These are phyloP conservation scores for Melanargia galathea DNA, from an alignment of 2,888 invertebrate species.

Conservation along the genomic window DNA sequence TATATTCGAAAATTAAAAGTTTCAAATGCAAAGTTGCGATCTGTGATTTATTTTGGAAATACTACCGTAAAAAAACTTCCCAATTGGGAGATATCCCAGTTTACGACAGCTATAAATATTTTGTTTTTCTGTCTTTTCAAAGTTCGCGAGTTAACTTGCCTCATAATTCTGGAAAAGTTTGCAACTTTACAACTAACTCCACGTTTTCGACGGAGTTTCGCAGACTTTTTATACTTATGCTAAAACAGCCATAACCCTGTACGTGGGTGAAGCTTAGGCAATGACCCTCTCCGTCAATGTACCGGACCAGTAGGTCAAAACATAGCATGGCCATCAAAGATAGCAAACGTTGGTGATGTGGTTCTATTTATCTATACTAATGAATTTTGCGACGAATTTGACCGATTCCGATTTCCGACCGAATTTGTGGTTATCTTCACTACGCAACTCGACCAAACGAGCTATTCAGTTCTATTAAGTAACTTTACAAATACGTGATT, in stretches of 20 bases:
- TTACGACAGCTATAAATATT: constrained; percentile 43
- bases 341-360: background rate
- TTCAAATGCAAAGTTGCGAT: constrained; percentile 3
- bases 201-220: constrained; percentile 59
- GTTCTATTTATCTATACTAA: background rate
- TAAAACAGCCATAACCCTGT: too few relatives aligned
- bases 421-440: too few relatives aligned
- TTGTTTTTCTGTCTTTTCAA: constrained; percentile 52
- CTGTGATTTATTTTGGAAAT: constrained; percentile 18
- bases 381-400: too few relatives aligned
- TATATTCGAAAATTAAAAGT: background rate
- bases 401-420: too few relatives aligned
- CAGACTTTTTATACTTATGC: constrained; percentile 51
- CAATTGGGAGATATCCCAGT: constrained; percentile 38
- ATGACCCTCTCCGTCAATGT: background rate
- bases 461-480: too few relatives aligned
- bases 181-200: constrained; percentile 55
- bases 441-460: too few relatives aligned
- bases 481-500: too few relatives aligned
- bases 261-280: background rate
- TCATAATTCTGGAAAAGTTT: constrained; percentile 71
- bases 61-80: constrained; percentile 35
- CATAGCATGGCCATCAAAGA: background rate
- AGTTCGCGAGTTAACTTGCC: constrained; percentile 58
- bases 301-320: background rate